Conservation (phyloP, 1,140 invertebrate genomes). For the Diachasma alloeum region DNA sequence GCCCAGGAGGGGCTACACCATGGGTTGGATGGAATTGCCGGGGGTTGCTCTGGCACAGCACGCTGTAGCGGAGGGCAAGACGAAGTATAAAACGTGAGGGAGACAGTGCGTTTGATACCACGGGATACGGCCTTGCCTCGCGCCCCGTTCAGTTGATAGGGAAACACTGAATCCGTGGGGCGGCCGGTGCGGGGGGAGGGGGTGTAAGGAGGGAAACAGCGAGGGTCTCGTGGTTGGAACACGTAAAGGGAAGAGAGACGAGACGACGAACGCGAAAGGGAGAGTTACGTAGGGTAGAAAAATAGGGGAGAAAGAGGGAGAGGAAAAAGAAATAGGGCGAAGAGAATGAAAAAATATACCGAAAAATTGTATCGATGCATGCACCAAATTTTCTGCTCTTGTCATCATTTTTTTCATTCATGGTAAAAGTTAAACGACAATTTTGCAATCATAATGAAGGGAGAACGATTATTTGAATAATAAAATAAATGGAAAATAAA, state of each 20-base stretch:
- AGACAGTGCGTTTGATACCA: conserved; percentile 28
- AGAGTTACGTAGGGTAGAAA: conserved; percentile 7
- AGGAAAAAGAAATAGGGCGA: conserved; percentile 3
- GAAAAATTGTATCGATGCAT: background rate
- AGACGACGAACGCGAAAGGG: conserved; percentile 12
- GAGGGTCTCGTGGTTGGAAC: background rate
- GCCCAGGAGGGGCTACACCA: conserved; percentile 28
- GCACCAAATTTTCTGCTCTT: no score
- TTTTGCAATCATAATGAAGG: no score
- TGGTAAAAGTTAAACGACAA: no score
- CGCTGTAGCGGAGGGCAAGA: background rate
- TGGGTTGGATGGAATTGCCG: conserved; percentile 29
- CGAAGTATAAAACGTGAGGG: conserved; percentile 13
- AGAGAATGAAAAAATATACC: background rate
- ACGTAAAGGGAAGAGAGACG: background rate
- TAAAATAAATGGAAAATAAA: background rate
- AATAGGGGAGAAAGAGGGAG: background rate
- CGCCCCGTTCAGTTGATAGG: background rate
- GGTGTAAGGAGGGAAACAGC: background rate
- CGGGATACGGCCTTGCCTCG: background rate
- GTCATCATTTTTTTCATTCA: no score
- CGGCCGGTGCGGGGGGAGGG: background rate
- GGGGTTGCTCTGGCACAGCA: conserved; percentile 27
- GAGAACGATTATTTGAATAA: no score
- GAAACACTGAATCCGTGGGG: conserved; percentile 5